phyloP scores from a whole-genome alignment of 2,888 invertebrate species.

The Tenthredo distinguenda region DNA sequence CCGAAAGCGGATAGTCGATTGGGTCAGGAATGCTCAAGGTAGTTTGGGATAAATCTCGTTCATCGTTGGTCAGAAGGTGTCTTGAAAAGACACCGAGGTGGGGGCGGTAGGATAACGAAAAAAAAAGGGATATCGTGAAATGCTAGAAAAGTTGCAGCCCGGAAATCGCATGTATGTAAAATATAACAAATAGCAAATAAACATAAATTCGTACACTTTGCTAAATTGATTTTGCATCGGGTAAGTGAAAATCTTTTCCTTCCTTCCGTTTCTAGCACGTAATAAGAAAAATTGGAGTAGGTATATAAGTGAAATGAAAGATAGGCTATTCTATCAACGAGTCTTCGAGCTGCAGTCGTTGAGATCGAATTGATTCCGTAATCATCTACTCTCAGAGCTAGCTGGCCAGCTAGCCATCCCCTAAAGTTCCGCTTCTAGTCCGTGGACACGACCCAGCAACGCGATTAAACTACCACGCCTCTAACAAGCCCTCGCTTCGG shows the following conservation, averaged over 20 bases:
- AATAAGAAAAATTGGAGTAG: not conserved
- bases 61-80: conserved; percentile 7
- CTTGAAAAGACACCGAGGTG: not conserved
- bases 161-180: not conserved
- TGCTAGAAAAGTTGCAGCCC: not conserved
- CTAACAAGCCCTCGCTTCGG: conserved; percentile 54
- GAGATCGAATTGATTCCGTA: conserved; percentile 45
- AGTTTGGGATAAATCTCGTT: conserved; percentile 2
- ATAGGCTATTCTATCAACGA: not conserved
- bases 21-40: not conserved
- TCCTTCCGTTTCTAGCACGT: not conserved
- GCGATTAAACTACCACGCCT: conserved; percentile 54
- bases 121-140: not conserved
- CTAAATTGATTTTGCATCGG: not conserved
- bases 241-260: not conserved
- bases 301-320: conserved; percentile 12
- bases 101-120: not conserved
- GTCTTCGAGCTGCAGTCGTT: conserved; percentile 26
- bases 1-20: not conserved
- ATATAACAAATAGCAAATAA: not conserved
- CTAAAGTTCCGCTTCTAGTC: conserved; percentile 45
- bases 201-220: not conserved
- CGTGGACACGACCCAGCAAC: conserved; percentile 50
- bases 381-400: conserved; percentile 28
- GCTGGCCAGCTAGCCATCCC: conserved; percentile 24